These are phyloP conservation scores for Acridotheres tristis DNA, from an alignment of 2,797 vertebrate genomes.

Conservation along the genomic window DNA sequence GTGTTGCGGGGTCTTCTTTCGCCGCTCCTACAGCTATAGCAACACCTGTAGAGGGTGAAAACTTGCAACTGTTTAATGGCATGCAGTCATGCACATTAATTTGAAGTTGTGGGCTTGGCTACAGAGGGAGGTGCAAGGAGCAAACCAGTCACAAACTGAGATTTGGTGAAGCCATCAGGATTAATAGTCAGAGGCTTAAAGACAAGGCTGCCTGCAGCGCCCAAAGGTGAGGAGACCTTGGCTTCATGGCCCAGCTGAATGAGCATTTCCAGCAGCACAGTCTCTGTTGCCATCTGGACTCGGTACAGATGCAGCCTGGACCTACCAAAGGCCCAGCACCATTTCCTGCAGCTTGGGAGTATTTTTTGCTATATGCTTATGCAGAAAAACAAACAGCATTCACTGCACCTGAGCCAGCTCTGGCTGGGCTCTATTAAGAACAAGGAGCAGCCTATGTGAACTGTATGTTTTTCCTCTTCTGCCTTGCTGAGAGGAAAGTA, in stretches of 20 bases:
- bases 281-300: not conserved
- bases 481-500: not conserved
- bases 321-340: not conserved
- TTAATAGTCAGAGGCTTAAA: not conserved
- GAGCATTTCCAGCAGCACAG: not conserved
- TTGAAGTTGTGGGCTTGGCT: not conserved
- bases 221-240: not conserved
- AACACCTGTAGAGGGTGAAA: not conserved
- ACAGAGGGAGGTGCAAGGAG: not conserved
- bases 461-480: not conserved
- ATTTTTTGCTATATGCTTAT: not conserved
- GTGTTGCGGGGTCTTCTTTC: too few species aligned
- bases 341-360: not conserved
- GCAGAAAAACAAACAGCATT: not conserved
- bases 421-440: not conserved
- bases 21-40: too few species aligned
- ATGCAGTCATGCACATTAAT: not conserved
- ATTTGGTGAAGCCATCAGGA: not conserved
- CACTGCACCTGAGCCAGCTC: not conserved
- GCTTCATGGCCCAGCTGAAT: not conserved
- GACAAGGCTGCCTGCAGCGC: not conserved
- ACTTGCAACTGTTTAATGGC: not conserved
- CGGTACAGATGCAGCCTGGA: not conserved
- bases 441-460: not conserved
- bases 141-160: not conserved